Percentiles rank a stretch among this genome's conserved stretches.
Conservation (phyloP, 2,113 vertebrate species). For the Podilymbus podiceps region DNA sequence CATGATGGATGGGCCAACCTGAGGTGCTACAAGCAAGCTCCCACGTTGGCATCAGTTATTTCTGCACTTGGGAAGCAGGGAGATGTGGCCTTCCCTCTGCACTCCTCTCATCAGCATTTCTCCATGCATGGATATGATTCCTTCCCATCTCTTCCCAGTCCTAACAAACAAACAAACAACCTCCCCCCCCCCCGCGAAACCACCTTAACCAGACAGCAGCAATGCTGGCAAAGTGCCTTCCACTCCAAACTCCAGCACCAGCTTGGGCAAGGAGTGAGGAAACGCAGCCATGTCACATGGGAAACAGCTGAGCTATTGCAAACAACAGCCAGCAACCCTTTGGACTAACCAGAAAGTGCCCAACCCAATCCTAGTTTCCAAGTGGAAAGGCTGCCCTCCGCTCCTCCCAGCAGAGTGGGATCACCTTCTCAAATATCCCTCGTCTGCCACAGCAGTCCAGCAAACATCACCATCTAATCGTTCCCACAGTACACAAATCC, state of each 20-base stretch:
- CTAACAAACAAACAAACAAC: not conserved
- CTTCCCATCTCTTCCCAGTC: not conserved
- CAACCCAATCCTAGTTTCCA: not conserved
- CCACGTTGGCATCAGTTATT: not conserved
- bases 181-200: not conserved
- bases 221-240: not conserved
- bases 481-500: not conserved
- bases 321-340: not conserved
- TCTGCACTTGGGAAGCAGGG: not conserved
- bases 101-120: not conserved
- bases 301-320: not conserved
- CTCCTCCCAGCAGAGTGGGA: not conserved
- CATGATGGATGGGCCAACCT: not conserved
- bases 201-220: not conserved
- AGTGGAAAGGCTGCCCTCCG: not conserved
- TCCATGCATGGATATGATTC: not conserved
- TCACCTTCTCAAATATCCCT: not conserved
- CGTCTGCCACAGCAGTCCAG: not conserved
- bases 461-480: not conserved
- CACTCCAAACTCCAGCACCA: not conserved
- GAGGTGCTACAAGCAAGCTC: not conserved
- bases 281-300: not conserved
- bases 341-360: not conserved
- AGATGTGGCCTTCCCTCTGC: not conserved
- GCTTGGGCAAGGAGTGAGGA: not conserved